Conservation (phyloP, 2,113 vertebrate genomes). For the Hydropotes inermis region DNA sequence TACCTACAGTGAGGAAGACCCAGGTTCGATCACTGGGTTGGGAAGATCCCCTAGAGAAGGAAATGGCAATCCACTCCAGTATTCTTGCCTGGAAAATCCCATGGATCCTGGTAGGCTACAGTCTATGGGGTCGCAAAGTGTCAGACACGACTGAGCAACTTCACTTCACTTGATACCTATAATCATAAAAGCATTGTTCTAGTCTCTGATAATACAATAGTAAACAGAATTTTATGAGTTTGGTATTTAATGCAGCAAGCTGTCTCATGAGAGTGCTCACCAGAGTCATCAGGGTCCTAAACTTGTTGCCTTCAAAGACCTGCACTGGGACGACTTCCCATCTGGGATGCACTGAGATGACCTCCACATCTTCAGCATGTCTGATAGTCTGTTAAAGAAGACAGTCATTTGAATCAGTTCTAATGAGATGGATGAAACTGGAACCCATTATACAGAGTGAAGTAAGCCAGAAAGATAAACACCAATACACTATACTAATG, state of each 20-base stretch:
- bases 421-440: too few relatives aligned
- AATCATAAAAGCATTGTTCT: neutral
- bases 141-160: too few relatives aligned
- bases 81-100: too few relatives aligned
- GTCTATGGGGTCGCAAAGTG: too few relatives aligned
- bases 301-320: neutral
- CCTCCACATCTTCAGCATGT: neutral
- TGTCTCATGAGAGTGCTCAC: neutral
- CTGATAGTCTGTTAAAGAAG: neutral
- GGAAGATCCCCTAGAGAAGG: too few relatives aligned
- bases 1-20: too few relatives aligned
- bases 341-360: neutral
- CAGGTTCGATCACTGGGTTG: accelerated
- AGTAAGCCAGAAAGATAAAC: too few relatives aligned
- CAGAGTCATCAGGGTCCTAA: too few relatives aligned
- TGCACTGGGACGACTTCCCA: neutral
- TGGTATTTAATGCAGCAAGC: neutral
- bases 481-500: too few relatives aligned
- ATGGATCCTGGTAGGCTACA: too few relatives aligned
- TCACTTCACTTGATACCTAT: neutral
- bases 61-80: too few relatives aligned
- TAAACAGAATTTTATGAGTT: neutral
- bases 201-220: neutral
- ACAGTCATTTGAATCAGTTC: neutral
- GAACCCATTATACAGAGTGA: too few relatives aligned